Percentiles rank a stretch among this genome's conserved stretches.
Conservation (phyloP, 2,888 invertebrate genomes). For the Furcula furcula region DNA sequence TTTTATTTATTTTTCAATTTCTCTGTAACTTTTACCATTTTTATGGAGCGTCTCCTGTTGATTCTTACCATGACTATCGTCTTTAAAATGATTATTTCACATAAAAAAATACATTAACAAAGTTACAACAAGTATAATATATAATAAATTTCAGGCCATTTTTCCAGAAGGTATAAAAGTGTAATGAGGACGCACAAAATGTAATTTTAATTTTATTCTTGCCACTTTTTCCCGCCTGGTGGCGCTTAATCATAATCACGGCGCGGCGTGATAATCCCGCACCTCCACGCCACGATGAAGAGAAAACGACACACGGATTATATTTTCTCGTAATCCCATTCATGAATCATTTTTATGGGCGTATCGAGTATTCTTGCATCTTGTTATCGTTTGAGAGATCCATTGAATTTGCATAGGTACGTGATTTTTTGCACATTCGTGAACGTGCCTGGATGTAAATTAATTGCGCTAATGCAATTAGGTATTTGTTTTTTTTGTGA, state of each 20-base stretch:
- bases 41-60: too few species aligned
- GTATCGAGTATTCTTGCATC: conserved; percentile 19
- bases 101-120: neutral
- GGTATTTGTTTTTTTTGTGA: too few species aligned
- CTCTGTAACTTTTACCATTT: too few species aligned
- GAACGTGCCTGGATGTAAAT: too few species aligned
- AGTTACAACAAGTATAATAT: conserved; percentile 9
- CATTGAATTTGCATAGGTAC: too few species aligned
- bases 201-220: conserved; percentile 64
- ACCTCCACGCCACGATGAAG: conserved; percentile 47
- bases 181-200: conserved; percentile 51
- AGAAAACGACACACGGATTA: conserved; percentile 55
- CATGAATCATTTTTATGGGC: conserved; percentile 42
- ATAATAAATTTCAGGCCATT: conserved; percentile 24
- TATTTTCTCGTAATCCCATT: conserved; percentile 47
- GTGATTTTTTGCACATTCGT: too few species aligned
- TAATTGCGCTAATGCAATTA: too few species aligned
- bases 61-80: too few species aligned
- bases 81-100: too few species aligned
- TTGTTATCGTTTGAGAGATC: conserved; percentile 5
- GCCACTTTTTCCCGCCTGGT: conserved; percentile 49
- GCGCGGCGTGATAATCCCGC: conserved; percentile 59
- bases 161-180: conserved; percentile 35
- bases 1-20: too few species aligned
- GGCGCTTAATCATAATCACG: conserved; percentile 68